Percentiles rank a stretch among this genome's conserved stretches.
Evolutionary conservation across 2,888 invertebrate species (phyloP).

Genomic region (Heliconius cydno): DNA sequence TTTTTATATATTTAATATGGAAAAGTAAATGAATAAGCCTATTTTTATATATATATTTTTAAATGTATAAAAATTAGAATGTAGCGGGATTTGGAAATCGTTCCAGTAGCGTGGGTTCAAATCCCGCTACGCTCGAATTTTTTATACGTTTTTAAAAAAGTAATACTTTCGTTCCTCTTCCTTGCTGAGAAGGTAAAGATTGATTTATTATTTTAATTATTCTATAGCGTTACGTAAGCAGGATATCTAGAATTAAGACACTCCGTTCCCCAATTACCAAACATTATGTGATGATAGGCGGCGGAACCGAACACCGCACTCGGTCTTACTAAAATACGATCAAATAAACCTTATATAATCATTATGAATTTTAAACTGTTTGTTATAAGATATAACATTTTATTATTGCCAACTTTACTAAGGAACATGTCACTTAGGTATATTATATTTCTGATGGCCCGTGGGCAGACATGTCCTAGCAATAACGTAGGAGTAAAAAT

Average conservation of each 20-base stretch:
- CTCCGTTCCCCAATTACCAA: background rate
- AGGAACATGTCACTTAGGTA: conserved; percentile 1
- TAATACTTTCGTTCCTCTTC: too few species aligned
- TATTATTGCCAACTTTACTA: background rate
- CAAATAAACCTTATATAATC: background rate
- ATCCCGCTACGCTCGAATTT: too few species aligned
- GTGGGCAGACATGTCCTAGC: conserved; percentile 3
- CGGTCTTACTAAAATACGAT: background rate
- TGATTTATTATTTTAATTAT: too few species aligned
- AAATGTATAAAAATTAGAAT: too few species aligned
- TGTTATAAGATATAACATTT: background rate
- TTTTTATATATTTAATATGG: too few species aligned
- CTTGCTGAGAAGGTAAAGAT: too few species aligned
- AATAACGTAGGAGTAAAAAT: conserved; percentile 19
- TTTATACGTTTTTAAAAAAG: background rate
- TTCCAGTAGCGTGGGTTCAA: too few species aligned
- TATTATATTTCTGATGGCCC: conserved; percentile 18
- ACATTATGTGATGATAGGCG: background rate
- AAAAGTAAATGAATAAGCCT: too few species aligned
- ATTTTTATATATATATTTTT: too few species aligned
- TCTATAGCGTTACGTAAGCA: background rate
- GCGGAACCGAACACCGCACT: background rate
- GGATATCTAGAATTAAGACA: background rate
- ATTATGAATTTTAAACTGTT: background rate
- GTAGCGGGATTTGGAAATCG: too few species aligned